Conservation (phyloP, 1,140 invertebrate genomes). For the Drosophila rufa region DNA sequence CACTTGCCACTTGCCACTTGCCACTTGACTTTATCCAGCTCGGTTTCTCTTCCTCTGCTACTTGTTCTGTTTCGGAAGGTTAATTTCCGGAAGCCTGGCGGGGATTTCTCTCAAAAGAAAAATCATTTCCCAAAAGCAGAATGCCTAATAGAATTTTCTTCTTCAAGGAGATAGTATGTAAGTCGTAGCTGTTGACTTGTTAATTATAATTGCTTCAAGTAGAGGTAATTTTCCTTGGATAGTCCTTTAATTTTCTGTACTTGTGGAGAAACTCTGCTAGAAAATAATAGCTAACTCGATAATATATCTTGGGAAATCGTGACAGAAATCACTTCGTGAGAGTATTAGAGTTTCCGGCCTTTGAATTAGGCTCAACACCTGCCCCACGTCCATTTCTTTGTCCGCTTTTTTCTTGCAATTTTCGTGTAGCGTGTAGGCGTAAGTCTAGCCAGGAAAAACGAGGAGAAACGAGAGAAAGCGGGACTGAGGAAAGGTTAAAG, state of each 20-base stretch:
- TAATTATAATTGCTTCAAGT: background rate
- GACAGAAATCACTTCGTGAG: background rate
- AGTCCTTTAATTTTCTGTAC: no score
- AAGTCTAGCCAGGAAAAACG: background rate
- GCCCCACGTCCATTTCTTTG: no score
- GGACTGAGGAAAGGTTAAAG: background rate
- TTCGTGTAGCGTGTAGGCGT: conserved; percentile 7
- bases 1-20: conserved; percentile 17
- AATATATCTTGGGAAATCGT: background rate
- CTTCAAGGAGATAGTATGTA: no score
- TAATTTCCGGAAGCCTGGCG: conserved; percentile 21
- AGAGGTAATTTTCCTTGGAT: no score
- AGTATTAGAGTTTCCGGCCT: background rate
- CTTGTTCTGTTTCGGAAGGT: background rate
- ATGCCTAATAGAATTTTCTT: background rate
- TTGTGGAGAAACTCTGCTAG: no score
- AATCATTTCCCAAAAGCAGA: background rate
- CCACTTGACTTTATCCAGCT: conserved; percentile 5
- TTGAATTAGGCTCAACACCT: background rate
- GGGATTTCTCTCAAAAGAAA: background rate
- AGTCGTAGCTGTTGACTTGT: background rate
- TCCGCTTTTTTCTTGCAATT: background rate
- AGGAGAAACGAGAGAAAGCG: background rate
- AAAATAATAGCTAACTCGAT: no score
- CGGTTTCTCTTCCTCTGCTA: background rate